Percentiles rank a stretch among this genome's conserved stretches.
Conservation (phyloP, 2,113 vertebrate species). For the Polypterus senegalus region DNA sequence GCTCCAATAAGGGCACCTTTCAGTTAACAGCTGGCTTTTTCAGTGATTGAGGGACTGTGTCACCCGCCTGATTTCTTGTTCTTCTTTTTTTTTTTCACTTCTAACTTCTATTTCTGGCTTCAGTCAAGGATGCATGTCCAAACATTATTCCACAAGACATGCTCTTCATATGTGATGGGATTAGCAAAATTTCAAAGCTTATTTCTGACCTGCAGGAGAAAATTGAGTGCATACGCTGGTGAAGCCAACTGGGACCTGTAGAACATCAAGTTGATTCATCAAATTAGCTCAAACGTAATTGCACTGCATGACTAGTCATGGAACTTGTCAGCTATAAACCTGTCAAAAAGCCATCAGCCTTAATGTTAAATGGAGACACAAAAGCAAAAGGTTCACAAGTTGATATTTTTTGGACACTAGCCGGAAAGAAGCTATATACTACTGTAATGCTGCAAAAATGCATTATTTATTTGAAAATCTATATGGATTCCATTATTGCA, state of each 20-base stretch:
- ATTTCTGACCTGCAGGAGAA: slow-evolving; percentile 65
- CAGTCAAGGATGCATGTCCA: slow-evolving; percentile 37
- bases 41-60: slow-evolving; percentile 20
- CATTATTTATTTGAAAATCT: too few relatives aligned
- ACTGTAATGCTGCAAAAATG: too few relatives aligned
- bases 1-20: background rate
- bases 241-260: slow-evolving; percentile 58
- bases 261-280: slow-evolving; percentile 90
- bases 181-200: slow-evolving; percentile 63
- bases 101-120: slow-evolving; percentile 34
- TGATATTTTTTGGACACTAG: slow-evolving; percentile 59
- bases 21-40: slow-evolving; percentile 12
- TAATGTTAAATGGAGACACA: slow-evolving; percentile 76
- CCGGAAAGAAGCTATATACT: slow-evolving; percentile 42
- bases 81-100: background rate
- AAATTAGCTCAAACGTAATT: slow-evolving; percentile 83
- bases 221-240: slow-evolving; percentile 56
- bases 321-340: slow-evolving; percentile 74
- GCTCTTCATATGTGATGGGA: slow-evolving; percentile 46
- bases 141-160: slow-evolving; percentile 48
- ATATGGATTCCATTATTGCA: too few relatives aligned
- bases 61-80: background rate
- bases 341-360: slow-evolving; percentile 78
- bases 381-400: slow-evolving; percentile 58
- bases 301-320: slow-evolving; percentile 73